Evolutionary conservation across 2,888 invertebrate species (phyloP), one percentile per base, ranked within the genome.

Genomic region (Empis stercorea): DNA sequence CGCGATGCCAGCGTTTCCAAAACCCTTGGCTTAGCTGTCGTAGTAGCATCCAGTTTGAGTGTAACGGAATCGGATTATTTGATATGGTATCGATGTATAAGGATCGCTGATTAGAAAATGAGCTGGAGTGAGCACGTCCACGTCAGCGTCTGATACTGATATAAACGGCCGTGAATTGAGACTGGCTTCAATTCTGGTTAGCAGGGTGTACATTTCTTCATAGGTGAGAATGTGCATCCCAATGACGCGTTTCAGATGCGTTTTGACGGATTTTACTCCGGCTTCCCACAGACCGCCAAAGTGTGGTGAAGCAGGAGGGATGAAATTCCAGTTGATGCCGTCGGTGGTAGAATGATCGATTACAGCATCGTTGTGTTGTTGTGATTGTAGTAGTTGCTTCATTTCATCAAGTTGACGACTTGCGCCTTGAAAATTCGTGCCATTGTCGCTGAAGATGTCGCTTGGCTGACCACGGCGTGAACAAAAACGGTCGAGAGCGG

Each of bases 381-480:
- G 43, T 11, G 7, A 43, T 30, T 43, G n/a, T 23, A 43, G 27
- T 16, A 43, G 16, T 14, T 43, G 10, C 3, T 32, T 3, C 32
- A 34, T 2, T 3, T 44, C 36, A 3, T 36, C 3, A 2, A 44
- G 20, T 44, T 44, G 10, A 13, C 10, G 13, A 3, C 23, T 32
- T 20, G 50, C 39, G n/a, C 50, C 45, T 39, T 44, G 14, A 34
- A 50, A 48, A n/a, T 45, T 43, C 1, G 50, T 39, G 6, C 13
- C 39, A 39, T 39, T 39, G 13, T 39, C 39, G 10, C 16, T 7
- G 4, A 11, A 39, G 2, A 39, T 20, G 7, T 10, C 3, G 7
- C 13, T 9, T 7, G 11, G 13, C 9, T 17, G 3, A 39, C 39
- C 39, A 3, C 39, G 16, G 9, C 39, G 39, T 3, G 20, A 17